Base-by-base conservation (phyloP, 2,888 invertebrate genomes). In the Margaritifera margaritifera region DNA sequence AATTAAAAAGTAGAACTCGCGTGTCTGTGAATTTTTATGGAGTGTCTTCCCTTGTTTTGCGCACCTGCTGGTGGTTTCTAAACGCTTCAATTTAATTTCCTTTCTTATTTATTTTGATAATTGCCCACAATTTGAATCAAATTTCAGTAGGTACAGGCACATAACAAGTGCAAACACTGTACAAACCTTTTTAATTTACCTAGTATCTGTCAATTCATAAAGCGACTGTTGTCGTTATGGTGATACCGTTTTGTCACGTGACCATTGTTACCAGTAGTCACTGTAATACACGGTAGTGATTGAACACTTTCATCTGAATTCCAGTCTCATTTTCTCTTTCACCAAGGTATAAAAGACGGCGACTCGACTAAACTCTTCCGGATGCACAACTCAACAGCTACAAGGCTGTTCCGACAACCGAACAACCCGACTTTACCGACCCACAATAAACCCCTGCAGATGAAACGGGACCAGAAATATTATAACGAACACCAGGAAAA, bases 401-500 rank as follows among this genome's bases (percentile, higher is more conserved):
- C 77, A 22, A 84, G 71, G 64, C 89, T 89, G 89, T 87, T 88
- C 70, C 77, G 86, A 65, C n/a, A n/a, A n/a, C 84, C 86, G n/a
- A 89, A 90, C 72, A 84, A 89, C 71, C 80, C 87, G 31, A 83
- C 89, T 57, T 77, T 87, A 61, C 90, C 90, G 20, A 82, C 86
- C 8, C 84, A 86, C 65, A 90, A 88, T 75, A 88, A 87, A 75
- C 79, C 89, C 25, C 78, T 90, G 60, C 88, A 90, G 77, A 82
- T 86, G 76, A 79, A 84, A 75, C 89, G 89, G 89, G 90, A 89
- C 69, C 74, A 81, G n/a, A 88, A 85, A 6, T 87, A 88, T 67
- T 89, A 88, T 75, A 82, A 86, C 54, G 87, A 89, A 76, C 90
- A 90, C 78, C 73, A 86, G 64, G 71, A 80, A 74, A 82, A 87